A percentile compares a stretch with the other conserved stretches of the same genome.
Evolutionary conservation across 2,113 vertebrate genomes (phyloP).

Genomic region (Lathamus discolor): DNA sequence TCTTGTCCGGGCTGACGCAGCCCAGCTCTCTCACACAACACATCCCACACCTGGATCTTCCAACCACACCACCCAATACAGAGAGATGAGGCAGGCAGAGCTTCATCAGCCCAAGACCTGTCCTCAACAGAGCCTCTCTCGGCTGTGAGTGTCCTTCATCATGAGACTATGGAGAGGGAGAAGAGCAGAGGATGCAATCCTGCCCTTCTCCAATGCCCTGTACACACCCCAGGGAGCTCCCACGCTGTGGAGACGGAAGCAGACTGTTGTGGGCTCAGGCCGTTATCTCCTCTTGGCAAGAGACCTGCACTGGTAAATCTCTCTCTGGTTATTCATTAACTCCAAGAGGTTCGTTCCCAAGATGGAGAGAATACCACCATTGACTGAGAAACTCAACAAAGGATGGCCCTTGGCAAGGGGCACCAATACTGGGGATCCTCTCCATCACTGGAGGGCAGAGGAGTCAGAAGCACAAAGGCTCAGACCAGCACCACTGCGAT

Average conservation of each 20-base stretch:
- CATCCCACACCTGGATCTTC: not conserved
- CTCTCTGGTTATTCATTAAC: constrained; percentile 32
- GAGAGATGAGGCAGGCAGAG: not conserved
- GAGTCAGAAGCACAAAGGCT: fast-evolving
- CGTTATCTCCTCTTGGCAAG: constrained; percentile 16
- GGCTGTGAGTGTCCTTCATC: fast-evolving
- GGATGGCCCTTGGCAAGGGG: fast-evolving
- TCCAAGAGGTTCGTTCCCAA: not conserved
- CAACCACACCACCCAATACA: fast-evolving
- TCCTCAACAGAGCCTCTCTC: fast-evolving
- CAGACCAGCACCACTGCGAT: fast-evolving
- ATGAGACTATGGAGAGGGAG: fast-evolving
- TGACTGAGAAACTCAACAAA: not conserved
- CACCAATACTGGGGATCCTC: fast-evolving
- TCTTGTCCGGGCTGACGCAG: too few relatives aligned
- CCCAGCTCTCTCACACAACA: too few relatives aligned
- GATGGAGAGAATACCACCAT: not conserved
- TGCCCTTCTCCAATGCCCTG: not conserved
- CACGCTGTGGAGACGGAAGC: not conserved
- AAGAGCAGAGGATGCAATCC: not conserved
- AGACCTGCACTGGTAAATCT: not conserved
- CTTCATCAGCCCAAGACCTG: not conserved
- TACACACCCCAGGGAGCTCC: not conserved
- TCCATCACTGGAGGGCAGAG: not conserved
- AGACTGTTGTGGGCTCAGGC: not conserved